These are phyloP conservation scores for Aplysia californica DNA, from an alignment of 1,140 invertebrate genomes.

Conservation along the genomic window DNA sequence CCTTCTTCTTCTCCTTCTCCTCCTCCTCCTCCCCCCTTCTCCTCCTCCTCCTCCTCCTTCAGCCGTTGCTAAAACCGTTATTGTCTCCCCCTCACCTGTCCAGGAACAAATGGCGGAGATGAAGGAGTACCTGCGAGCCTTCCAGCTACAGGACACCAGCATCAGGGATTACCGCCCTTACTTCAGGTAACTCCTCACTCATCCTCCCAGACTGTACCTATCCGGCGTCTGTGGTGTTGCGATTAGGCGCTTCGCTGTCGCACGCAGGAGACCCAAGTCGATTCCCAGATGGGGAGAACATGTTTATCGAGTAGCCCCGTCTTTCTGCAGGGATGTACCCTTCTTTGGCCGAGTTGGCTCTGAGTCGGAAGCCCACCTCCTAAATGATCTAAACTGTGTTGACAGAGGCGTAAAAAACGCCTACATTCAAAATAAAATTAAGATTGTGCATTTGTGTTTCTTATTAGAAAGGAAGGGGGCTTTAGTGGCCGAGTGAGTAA, in stretches of 20 bases:
- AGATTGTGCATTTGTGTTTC: neutral
- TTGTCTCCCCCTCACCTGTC: neutral
- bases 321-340: too few relatives aligned
- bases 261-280: too few relatives aligned
- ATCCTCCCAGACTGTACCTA: neutral
- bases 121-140: neutral
- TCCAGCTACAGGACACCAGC: neutral
- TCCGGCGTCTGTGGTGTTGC: too few relatives aligned
- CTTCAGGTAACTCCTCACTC: neutral
- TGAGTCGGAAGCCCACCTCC: too few relatives aligned
- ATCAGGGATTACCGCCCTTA: neutral
- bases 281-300: too few relatives aligned
- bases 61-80: neutral
- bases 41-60: neutral
- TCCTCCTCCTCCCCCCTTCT: neutral
- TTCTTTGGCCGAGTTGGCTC: neutral
- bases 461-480: neutral
- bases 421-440: neutral
- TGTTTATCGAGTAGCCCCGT: too few relatives aligned
- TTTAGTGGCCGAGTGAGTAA: too few relatives aligned
- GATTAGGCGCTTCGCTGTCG: too few relatives aligned
- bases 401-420: too few relatives aligned
- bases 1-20: neutral
- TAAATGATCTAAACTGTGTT: too few relatives aligned
- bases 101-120: neutral